A percentile compares a stretch with the other conserved stretches of the same genome.
phyloP scores from a whole-genome alignment of 2,888 invertebrate species.

The Lucinisca nassula region DNA sequence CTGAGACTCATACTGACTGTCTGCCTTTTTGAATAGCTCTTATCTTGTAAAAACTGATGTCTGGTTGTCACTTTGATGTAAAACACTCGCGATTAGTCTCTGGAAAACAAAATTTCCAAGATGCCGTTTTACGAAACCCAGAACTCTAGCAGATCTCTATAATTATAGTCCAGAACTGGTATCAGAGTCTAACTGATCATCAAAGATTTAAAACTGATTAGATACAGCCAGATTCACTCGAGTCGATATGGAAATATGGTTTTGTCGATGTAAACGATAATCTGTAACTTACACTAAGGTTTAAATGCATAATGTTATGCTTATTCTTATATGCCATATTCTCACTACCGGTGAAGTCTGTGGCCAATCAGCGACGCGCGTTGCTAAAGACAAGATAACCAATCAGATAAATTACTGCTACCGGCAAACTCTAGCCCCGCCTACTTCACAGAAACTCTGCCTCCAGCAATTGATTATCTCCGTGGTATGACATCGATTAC shows the following conservation, averaged over 20 bases:
- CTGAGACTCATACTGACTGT: constrained; percentile 80
- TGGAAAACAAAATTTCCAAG: background rate
- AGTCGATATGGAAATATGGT: constrained; percentile 17
- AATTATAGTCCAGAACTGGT: constrained; percentile 10
- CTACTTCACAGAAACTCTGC: background rate
- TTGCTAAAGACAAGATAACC: background rate
- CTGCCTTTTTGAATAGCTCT: constrained; percentile 33
- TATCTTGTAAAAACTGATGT: constrained; percentile 57
- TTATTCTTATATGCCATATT: constrained; percentile 67
- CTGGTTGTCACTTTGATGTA: constrained; percentile 71
- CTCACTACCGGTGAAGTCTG: constrained; percentile 1
- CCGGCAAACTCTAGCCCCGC: background rate
- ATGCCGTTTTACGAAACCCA: constrained; percentile 7
- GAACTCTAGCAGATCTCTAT: background rate
- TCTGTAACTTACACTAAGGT: background rate
- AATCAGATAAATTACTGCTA: background rate
- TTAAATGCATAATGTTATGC: constrained; percentile 47
- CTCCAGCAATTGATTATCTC: background rate
- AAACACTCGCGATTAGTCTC: constrained; percentile 49
- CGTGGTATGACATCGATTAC: background rate
- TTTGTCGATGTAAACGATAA: background rate
- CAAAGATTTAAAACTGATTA: constrained; percentile 70
- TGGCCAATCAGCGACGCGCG: background rate
- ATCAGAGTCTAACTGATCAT: constrained; percentile 49
- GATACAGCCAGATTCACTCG: constrained; percentile 52